These are phyloP conservation scores for Microctenopoma stevenorrisi DNA, from an alignment of 2,797 vertebrate species.

Conservation along the genomic window DNA sequence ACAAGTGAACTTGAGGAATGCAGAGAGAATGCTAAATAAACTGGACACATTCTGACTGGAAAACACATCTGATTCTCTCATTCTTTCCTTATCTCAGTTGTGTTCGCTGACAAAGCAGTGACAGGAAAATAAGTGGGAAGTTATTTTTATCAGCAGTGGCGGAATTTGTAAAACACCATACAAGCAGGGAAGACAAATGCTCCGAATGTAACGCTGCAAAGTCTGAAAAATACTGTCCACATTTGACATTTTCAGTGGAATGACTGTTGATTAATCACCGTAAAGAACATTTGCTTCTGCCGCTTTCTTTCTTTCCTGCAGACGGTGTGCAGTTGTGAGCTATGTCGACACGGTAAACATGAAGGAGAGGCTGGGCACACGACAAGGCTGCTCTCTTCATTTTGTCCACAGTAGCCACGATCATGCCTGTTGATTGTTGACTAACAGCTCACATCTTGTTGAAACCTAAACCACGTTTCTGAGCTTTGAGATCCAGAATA, in stretches of 20 bases:
- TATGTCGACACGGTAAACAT: constrained; percentile 59
- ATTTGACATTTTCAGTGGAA: constrained; percentile 46
- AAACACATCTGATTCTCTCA: constrained; percentile 8
- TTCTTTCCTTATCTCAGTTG: constrained; percentile 7
- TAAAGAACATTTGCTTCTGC: constrained; percentile 28
- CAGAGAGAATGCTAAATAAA: constrained; percentile 6
- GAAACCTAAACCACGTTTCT: neutral
- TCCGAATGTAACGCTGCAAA: constrained; percentile 9
- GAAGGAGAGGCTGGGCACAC: constrained; percentile 24
- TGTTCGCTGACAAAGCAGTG: constrained; percentile 5
- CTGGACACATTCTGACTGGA: constrained; percentile 10
- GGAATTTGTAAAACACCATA: constrained; percentile 13
- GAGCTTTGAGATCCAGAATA: no score
- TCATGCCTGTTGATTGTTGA: neutral
- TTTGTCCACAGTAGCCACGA: no score
- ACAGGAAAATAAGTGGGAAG: constrained; percentile 11
- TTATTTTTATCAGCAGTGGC: constrained; percentile 29
- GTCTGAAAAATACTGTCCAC: constrained; percentile 12
- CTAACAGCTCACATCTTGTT: neutral
- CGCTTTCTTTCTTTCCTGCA: constrained; percentile 30
- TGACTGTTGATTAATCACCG: constrained; percentile 47
- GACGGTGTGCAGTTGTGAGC: constrained; percentile 38
- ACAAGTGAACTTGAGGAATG: constrained; percentile 39
- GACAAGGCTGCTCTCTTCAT: constrained; percentile 40
- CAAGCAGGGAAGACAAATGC: constrained; percentile 24